Base-by-base conservation (phyloP, 2,888 invertebrate genomes). In the Serrognathus titanus region DNA sequence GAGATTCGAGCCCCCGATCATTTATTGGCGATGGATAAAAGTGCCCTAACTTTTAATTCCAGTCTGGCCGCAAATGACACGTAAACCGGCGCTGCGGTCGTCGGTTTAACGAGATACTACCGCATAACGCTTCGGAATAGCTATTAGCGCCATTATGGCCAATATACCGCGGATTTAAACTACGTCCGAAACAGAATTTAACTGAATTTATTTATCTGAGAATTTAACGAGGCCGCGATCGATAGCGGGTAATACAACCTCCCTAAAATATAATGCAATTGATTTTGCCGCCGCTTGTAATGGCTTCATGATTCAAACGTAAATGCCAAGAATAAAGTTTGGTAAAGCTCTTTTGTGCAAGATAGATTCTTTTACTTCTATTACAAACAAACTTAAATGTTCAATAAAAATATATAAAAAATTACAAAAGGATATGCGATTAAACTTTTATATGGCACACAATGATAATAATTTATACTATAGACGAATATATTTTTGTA, bases 81-180 rank as follows among this genome's bases (percentile, higher is more conserved):
- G 75, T 73, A 75, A 74, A 74, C 72, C 70, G 72, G 63, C 66
- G 58, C 65, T 71, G 72, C 64, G 73, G 75, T 72, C 69, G 73
- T 71, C 72, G 74, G 73, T 75, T 75, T 73, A 75, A 75, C 75
- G 74, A 74, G 74, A 75, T 74, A 75, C 71, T 71, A 72, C 73
- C 75, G 69, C 73, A 74, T 74, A 75, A 74, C 74, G 74, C 72
- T 71, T 66, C 69, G 64, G 69, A 73, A 74, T 71, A 65, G 72
- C 74, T 71, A 75, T 75, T 75, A 75, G 72, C 71, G 66, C 75
- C 71, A 73, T 75, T 75, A 75, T 66, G 71, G 72, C 70, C 71
- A 70, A 73, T 74, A 72, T 68, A 63, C 62, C 57, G 60, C 57
- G 63, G 66, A 65, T 66, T 65, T 61, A 61, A 57, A 60, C 59